Base-by-base conservation (phyloP, 2,113 vertebrate species). In the Clupea harengus region DNA sequence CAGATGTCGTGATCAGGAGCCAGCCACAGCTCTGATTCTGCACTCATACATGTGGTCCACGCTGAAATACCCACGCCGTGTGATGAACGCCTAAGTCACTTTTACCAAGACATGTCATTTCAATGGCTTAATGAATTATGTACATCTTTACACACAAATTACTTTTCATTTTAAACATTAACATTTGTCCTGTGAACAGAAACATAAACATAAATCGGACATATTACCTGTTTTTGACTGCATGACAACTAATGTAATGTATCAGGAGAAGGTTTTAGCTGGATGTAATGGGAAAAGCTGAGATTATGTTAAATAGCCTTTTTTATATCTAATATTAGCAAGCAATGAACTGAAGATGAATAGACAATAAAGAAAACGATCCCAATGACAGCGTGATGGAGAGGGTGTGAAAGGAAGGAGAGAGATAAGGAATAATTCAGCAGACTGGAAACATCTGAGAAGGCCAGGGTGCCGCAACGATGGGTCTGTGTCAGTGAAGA, bases 391-490 rank as follows among this genome's bases (percentile, higher is more conserved):
- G 32, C 4, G 15, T 78, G 72, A 78, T 78, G 72, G 11, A 78
- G 25, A 11, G 15, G 9, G 25, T 78, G 72, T 32, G 72, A 44
- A 39, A 32, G 28, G 20, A 39, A 82, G n/a, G 20, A 67, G 80
- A 50, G 57, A 60, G 25, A 75, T 81, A 86, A 72, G 45, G 67
- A 86, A 28, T 9, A 28, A 46, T 47, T 64, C 11, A 22, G 28
- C 28, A 72, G 57, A 75, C 25, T 72, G 82, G 54, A 82, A 60
- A 83, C 72, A 52, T 32, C 64, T 44, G 64, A 49, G 45, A 32
- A 49, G 32, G 9, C 72, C 11, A 15, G 45, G 83, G 57, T 46
- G 54, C 10, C 8, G 39, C 13, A 7, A 39, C 28, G 44, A 84
- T 67, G 83, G n/a, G 15, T 50, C 52, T 25, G 45, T 78, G 72